These are phyloP conservation scores for Crematogaster levior DNA, from an alignment of 2,888 invertebrate species.

Conservation along the genomic window DNA sequence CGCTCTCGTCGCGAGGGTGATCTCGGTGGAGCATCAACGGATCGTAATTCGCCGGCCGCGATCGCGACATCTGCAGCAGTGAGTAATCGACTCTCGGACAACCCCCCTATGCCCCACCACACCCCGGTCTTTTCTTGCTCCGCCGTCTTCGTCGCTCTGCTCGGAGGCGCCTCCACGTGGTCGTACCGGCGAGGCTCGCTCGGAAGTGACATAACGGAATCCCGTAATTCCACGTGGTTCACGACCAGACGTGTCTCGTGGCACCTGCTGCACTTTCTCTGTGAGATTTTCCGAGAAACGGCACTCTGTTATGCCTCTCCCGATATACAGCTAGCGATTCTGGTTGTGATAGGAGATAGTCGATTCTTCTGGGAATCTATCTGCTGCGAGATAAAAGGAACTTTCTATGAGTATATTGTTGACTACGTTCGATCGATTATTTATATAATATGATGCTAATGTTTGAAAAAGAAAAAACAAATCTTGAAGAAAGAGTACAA, in stretches of 20 bases:
- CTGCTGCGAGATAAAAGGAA: background rate
- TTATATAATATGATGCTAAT: no score
- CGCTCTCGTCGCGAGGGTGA: background rate
- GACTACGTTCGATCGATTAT: background rate
- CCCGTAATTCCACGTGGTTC: slow-evolving; percentile 1
- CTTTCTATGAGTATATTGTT: background rate
- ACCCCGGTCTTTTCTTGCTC: background rate
- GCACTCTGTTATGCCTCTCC: background rate
- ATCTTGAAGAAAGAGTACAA: background rate
- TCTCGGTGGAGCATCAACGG: background rate
- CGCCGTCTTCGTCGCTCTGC: background rate
- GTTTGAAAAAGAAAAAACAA: background rate
- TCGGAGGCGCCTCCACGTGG: background rate
- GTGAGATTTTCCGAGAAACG: background rate
- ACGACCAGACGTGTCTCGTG: background rate
- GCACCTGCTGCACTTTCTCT: background rate
- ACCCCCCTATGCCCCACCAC: no score
- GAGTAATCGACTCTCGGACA: background rate
- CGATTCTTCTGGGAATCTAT: background rate
- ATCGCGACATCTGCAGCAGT: background rate
- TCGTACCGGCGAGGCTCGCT: background rate
- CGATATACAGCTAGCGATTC: background rate
- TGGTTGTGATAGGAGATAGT: no score
- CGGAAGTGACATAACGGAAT: background rate
- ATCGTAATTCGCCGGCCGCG: background rate